These are phyloP conservation scores for Pagrus major DNA, from an alignment of 2,113 vertebrate species.

Conservation along the genomic window DNA sequence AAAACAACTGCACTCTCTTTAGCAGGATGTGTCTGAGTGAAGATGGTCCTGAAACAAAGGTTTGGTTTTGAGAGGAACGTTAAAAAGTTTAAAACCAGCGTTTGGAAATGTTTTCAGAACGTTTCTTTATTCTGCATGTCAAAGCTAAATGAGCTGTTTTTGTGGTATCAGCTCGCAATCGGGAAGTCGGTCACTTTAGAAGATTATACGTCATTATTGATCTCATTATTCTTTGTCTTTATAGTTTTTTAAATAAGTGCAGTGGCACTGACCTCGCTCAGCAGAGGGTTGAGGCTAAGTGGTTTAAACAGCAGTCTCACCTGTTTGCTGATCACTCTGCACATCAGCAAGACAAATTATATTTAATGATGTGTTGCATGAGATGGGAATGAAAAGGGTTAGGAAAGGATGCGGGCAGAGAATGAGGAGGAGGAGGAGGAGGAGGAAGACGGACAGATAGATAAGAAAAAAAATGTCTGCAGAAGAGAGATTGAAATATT, in stretches of 20 bases:
- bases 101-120: background rate
- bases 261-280: background rate
- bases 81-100: background rate
- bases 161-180: too few relatives aligned
- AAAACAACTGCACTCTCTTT: background rate
- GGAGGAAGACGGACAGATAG: background rate
- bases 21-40: too few relatives aligned
- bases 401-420: background rate
- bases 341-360: constrained; percentile 41
- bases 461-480: background rate
- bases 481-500: background rate
- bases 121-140: background rate
- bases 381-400: background rate
- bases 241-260: background rate
- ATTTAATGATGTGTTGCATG: constrained; percentile 37
- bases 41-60: background rate
- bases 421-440: background rate
- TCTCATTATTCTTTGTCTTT: background rate
- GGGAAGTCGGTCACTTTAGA: background rate
- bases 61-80: too few relatives aligned
- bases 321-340: background rate
- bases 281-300: constrained; percentile 17
- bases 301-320: constrained; percentile 33
- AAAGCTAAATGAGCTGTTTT: background rate
- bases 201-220: background rate